Evolutionary conservation across 1,140 invertebrate genomes (phyloP).

Genomic region (Rhopalosiphum maidis): DNA sequence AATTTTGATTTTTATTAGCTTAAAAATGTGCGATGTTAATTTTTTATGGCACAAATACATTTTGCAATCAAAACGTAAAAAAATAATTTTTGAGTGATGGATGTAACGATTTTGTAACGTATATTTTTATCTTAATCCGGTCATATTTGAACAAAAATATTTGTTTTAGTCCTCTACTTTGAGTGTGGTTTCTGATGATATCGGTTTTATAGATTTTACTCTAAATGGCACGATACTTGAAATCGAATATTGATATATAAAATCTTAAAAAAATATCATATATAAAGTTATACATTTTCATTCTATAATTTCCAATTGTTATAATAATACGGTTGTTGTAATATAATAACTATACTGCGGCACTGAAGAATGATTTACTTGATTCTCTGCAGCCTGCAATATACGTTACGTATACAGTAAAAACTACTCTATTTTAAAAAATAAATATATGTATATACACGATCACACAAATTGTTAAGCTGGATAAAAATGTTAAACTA

Average conservation of each 20-base stretch:
- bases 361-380: background rate
- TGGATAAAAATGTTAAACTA: slow-evolving; percentile 22
- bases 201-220: background rate
- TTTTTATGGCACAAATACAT: background rate
- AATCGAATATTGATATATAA: background rate
- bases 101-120: background rate
- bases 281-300: background rate
- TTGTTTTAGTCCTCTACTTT: background rate
- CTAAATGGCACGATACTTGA: background rate
- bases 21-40: background rate
- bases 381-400: background rate
- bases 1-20: background rate
- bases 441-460: background rate
- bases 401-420: background rate
- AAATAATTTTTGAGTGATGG: background rate
- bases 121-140: background rate
- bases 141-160: background rate
- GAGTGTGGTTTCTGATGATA: background rate
- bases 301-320: background rate
- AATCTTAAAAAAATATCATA: background rate
- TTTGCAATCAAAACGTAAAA: background rate
- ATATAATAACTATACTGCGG: background rate
- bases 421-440: background rate
- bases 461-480: background rate
- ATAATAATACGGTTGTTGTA: background rate